Evolutionary conservation across 2,797 vertebrate species (phyloP), one percentile per base, ranked within the genome.

Genomic region (Melanotaenia trifasciata): DNA sequence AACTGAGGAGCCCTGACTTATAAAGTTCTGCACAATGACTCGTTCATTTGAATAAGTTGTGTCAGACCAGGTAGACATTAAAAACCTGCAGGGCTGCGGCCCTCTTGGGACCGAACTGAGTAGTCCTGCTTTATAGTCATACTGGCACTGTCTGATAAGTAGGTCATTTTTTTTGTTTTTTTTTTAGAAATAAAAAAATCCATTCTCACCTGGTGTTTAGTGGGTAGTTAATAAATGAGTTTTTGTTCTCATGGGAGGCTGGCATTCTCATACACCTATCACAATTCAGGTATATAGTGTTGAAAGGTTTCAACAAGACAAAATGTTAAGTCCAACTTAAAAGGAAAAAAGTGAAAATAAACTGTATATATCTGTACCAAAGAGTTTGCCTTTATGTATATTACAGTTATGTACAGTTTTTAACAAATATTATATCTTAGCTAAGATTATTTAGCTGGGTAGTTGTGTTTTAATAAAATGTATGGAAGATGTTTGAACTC

Each of bases 351-450:
- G 66, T 78, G 74, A 72, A 84, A 91, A 90, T 86, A 87, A 91
- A 89, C 79, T 95, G 92, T 95, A 93, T 93, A 94, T 94, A 94
- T 94, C 87, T 94, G 93, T 94, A 95, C 94, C 95, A 95, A 95
- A 94, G 94, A 95, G 90, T 94, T 95, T 94, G 94, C 94, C 93
- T 95, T 94, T 93, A 93, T 95, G 93, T 95, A 95, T 94, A 94
- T 95, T 92, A 93, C 92, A 94, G 93, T 94, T 93, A 89, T 95
- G 95, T 95, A 95, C 94, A 94, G 94, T 95, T 95, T 95, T 94
- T 94, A 94, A 94, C 89, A 94, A 92, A 94, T 93, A 88, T 88
- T 93, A 93, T 95, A 94, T 94, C 93, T 92, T 93, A 92, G 92
- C 91, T 94, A 93, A 95, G 84, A 69, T 69, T 79, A 93, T 93